Conservation (phyloP, 2,113 vertebrate genomes). For the Osmerus eperlanus region DNA sequence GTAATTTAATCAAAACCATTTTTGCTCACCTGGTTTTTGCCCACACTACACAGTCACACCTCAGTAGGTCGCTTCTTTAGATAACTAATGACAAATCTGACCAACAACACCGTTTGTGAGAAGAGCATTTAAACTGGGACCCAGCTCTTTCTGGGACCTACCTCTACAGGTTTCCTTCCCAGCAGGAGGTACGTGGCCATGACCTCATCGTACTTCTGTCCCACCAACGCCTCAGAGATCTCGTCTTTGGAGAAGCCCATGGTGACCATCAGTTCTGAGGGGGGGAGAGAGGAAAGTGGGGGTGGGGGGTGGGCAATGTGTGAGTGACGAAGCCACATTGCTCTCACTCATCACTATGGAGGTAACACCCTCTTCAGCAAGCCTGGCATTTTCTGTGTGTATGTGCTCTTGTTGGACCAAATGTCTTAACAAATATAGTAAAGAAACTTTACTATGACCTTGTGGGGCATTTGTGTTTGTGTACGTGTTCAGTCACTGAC, state of each 20-base stretch:
- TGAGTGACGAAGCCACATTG: neutral
- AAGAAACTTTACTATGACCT: neutral
- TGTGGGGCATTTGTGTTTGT: neutral
- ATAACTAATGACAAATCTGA: too few relatives aligned
- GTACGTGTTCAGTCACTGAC: slow-evolving; percentile 48
- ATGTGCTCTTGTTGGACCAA: too few relatives aligned
- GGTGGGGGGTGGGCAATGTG: neutral
- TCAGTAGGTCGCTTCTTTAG: too few relatives aligned
- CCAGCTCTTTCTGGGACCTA: slow-evolving; percentile 24
- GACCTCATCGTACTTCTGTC: slow-evolving; percentile 93
- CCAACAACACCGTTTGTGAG: too few relatives aligned
- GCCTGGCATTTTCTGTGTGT: too few relatives aligned
- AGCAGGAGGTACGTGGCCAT: slow-evolving; percentile 97
- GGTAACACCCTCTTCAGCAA: too few relatives aligned
- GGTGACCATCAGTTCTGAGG: slow-evolving; percentile 92
- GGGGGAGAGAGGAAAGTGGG: neutral
- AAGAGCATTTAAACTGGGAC: too few relatives aligned
- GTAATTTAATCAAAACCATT: too few relatives aligned
- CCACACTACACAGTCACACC: too few relatives aligned
- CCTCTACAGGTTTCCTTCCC: slow-evolving; percentile 94
- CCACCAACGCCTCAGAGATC: slow-evolving; percentile 88
- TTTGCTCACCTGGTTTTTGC: too few relatives aligned
- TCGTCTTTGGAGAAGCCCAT: slow-evolving; percentile 98
- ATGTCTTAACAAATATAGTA: neutral
- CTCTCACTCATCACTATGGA: neutral